phyloP scores from a whole-genome alignment of 1,140 invertebrate genomes.

The Solenopsis fugax region DNA sequence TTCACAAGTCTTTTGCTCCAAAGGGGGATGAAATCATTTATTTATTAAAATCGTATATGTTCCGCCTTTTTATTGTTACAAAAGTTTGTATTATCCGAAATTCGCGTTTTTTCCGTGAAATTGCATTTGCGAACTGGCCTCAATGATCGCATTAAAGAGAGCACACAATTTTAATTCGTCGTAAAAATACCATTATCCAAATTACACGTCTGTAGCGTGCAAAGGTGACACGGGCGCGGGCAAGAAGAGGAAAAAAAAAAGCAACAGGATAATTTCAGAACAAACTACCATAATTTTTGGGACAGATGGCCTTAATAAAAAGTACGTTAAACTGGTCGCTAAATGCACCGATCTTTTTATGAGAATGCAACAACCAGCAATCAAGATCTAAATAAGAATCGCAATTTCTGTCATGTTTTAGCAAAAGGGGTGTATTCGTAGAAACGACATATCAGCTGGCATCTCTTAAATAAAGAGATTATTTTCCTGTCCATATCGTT shows the following conservation, averaged over 20 bases:
- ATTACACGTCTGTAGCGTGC: neutral
- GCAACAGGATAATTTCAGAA: neutral
- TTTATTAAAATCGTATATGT: neutral
- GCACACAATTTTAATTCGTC: conserved; percentile 6
- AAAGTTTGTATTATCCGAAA: neutral
- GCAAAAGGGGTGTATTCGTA: neutral
- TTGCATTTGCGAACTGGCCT: conserved; percentile 24
- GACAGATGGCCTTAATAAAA: neutral
- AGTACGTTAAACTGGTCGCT: neutral
- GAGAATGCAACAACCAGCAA: neutral
- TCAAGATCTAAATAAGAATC: neutral
- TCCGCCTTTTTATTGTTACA: neutral
- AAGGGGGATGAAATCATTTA: neutral
- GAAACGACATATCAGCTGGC: neutral
- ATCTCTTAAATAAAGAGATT: conserved; percentile 6
- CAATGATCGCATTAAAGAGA: neutral
- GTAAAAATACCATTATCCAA: conserved; percentile 39
- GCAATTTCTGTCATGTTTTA: neutral
- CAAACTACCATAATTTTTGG: neutral
- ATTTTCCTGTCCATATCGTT: neutral
- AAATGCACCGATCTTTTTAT: neutral
- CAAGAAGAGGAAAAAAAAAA: neutral
- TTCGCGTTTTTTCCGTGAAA: neutral
- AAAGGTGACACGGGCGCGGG: neutral
- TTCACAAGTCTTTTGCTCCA: neutral